A percentile compares a stretch with the other conserved stretches of the same genome.
Conservation (phyloP, 1,140 invertebrate species). For the Argopecten irradians region DNA sequence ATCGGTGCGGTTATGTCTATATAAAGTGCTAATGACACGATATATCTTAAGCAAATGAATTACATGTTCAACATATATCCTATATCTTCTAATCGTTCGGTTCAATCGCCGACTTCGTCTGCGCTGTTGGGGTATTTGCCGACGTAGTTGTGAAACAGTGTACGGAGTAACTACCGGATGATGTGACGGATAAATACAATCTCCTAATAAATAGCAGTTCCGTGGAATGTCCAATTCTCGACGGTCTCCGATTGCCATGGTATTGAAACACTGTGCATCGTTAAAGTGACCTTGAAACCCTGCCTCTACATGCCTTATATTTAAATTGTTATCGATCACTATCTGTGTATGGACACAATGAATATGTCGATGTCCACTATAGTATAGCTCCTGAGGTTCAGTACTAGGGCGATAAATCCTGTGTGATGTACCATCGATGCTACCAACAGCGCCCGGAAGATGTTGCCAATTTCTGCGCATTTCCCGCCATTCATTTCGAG, state of each 20-base stretch:
- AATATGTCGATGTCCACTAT: slow-evolving; percentile 27
- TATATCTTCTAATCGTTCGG: background rate
- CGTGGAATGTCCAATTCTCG: background rate
- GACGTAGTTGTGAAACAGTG: background rate
- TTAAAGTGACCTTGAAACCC: background rate
- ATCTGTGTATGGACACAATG: slow-evolving; percentile 6
- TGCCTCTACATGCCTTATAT: background rate
- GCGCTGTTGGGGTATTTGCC: background rate
- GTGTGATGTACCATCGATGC: no score
- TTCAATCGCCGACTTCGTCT: background rate
- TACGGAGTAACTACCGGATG: slow-evolving; percentile 25
- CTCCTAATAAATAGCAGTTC: slow-evolving; percentile 21
- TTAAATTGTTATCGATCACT: background rate
- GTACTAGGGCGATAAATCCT: background rate
- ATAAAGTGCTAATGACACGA: background rate
- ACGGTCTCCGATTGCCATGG: slow-evolving; percentile 3
- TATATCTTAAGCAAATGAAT: background rate
- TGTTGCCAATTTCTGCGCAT: background rate
- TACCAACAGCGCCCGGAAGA: background rate
- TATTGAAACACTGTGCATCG: background rate
- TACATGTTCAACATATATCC: slow-evolving; percentile 25
- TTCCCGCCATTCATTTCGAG: background rate
- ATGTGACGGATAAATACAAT: slow-evolving; percentile 26
- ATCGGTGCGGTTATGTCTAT: background rate
- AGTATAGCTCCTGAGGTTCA: background rate